Percentiles rank a stretch among this genome's conserved stretches.
phyloP scores from a whole-genome alignment of 2,113 vertebrate species.

The Nannospalax galili region DNA sequence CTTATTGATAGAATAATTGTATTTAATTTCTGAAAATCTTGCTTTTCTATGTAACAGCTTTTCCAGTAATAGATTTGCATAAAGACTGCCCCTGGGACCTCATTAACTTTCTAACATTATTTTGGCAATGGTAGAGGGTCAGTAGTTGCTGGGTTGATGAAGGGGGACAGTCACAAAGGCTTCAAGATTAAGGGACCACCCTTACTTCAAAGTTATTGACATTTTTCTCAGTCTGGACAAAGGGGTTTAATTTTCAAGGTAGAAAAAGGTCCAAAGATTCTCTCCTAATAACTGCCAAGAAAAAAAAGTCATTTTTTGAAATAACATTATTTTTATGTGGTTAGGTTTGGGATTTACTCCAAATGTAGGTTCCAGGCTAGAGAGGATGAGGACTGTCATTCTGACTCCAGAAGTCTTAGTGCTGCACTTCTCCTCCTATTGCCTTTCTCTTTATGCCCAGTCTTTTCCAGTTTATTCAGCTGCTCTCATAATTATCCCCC shows the following conservation, averaged over 20 bases:
- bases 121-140: neutral
- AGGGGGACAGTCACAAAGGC: constrained; percentile 3
- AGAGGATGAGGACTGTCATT: neutral
- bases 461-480: constrained; percentile 66
- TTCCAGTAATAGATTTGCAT: constrained; percentile 22
- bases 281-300: neutral
- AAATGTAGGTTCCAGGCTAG: neutral
- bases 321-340: neutral
- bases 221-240: neutral
- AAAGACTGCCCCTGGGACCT: neutral
- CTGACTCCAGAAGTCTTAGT: neutral
- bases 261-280: neutral
- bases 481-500: constrained; percentile 66
- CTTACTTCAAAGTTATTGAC: neutral
- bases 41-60: constrained; percentile 17
- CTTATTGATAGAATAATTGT: constrained; percentile 39
- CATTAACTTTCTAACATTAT: constrained; percentile 39
- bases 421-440: constrained; percentile 35
- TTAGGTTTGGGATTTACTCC: constrained; percentile 26
- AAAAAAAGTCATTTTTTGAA: neutral
- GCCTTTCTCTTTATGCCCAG: neutral
- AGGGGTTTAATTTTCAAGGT: neutral
- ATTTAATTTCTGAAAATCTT: constrained; percentile 53
- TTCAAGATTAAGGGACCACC: constrained; percentile 28
- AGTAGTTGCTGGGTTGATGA: neutral